These are phyloP conservation scores for Mylabris phalerata DNA, from an alignment of 1,140 invertebrate genomes.

Conservation along the genomic window DNA sequence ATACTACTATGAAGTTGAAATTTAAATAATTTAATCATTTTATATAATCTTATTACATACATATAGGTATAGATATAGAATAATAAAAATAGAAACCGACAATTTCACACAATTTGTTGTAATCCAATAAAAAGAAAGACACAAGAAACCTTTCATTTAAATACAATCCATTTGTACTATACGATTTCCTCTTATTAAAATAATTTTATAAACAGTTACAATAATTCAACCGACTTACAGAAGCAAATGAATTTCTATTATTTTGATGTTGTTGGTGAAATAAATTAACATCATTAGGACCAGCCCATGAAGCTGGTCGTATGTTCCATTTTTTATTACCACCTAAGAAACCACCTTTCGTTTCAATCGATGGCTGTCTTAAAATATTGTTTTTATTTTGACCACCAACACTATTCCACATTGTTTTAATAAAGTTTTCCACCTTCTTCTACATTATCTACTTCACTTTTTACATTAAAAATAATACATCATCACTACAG, in stretches of 20 bases:
- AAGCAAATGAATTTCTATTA: slow-evolving; percentile 17
- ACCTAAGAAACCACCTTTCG: slow-evolving; percentile 27
- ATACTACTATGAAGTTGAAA: no score
- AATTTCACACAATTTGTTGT: no score
- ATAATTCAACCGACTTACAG: slow-evolving; percentile 19
- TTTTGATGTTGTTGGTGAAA: slow-evolving; percentile 17
- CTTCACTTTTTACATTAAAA: no score
- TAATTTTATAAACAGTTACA: background rate
- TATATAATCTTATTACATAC: no score
- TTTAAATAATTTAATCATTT: no score
- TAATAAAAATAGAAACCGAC: background rate
- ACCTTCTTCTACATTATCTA: no score
- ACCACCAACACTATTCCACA: slow-evolving; percentile 9
- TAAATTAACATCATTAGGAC: slow-evolving; percentile 24
- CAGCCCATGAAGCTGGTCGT: slow-evolving; percentile 33
- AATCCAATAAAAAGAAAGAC: no score
- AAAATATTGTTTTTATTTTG: slow-evolving; percentile 13
- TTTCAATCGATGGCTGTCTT: slow-evolving; percentile 23
- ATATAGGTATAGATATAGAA: no score
- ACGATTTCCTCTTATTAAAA: background rate
- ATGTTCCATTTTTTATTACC: slow-evolving; percentile 32
- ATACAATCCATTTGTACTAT: background rate
- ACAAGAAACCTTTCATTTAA: background rate
- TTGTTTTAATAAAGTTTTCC: slow-evolving; percentile 2
- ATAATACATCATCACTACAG: no score